These are phyloP conservation scores for Eristalis arbustorum DNA, from an alignment of 2,888 invertebrate genomes.

Conservation along the genomic window DNA sequence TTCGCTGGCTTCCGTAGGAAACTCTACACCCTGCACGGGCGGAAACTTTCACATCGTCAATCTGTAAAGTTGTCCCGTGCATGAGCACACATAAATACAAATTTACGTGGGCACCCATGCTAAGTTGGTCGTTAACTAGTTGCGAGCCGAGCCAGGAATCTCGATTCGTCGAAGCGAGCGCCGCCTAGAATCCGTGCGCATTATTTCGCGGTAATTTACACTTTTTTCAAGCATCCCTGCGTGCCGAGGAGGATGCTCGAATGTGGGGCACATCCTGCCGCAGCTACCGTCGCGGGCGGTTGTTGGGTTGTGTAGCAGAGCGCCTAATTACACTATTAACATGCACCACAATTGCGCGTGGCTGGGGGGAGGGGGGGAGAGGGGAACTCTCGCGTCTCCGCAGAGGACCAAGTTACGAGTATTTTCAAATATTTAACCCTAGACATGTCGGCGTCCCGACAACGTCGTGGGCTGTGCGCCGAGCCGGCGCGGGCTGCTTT, in stretches of 20 bases:
- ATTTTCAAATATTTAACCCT: conserved; percentile 45
- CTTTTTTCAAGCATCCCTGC: neutral
- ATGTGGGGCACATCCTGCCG: neutral
- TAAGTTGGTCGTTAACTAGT: neutral
- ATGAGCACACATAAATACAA: neutral
- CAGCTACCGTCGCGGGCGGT: neutral
- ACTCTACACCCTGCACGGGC: neutral
- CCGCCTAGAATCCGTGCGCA: neutral
- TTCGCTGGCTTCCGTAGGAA: neutral
- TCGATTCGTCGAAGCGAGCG: neutral
- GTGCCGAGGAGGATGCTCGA: neutral
- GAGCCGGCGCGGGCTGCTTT: neutral
- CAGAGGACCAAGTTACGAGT: conserved; percentile 9
- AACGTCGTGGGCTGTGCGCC: too few relatives aligned
- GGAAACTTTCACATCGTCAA: neutral
- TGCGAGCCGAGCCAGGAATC: neutral
- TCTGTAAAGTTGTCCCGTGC: neutral
- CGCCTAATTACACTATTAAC: conserved; percentile 54
- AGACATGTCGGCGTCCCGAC: neutral
- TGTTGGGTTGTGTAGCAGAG: conserved; percentile 1
- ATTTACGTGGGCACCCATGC: neutral
- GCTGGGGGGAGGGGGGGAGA: too few relatives aligned
- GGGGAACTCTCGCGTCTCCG: neutral
- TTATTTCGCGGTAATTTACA: neutral
- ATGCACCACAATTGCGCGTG: conserved; percentile 25